phyloP scores from a whole-genome alignment of 2,113 vertebrate genomes.

The Fregetta grallaria region DNA sequence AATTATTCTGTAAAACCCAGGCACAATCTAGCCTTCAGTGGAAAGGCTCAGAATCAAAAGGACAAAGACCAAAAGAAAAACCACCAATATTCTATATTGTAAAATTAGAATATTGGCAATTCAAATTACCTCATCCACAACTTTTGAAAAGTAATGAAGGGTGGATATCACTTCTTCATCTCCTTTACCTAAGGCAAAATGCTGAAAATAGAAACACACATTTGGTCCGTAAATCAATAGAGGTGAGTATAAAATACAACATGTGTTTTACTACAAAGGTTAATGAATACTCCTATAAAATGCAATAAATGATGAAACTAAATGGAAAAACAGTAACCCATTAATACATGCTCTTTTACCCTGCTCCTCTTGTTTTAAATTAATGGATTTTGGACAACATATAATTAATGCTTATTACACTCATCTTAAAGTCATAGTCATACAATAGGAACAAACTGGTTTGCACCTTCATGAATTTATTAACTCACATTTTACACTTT shows the following conservation, averaged over 20 bases:
- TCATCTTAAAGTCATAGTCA: background rate
- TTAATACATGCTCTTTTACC: background rate
- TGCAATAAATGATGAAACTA: background rate
- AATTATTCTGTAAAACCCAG: background rate
- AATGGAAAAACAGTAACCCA: background rate
- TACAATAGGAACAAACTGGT: background rate
- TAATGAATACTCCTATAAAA: background rate
- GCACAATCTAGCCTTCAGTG: background rate
- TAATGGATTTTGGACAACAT: background rate
- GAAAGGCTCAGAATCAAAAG: background rate
- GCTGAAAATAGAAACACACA: slow-evolving; percentile 74
- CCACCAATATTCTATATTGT: background rate
- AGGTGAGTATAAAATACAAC: background rate
- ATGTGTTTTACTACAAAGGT: background rate
- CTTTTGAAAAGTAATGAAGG: slow-evolving; percentile 91
- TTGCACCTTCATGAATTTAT: background rate
- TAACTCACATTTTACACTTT: background rate
- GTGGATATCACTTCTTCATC: slow-evolving; percentile 95
- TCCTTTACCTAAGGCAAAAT: slow-evolving; percentile 96
- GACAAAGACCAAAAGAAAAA: background rate
- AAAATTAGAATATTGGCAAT: background rate
- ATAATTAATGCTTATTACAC: background rate
- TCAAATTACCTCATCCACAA: slow-evolving; percentile 89
- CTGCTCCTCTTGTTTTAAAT: background rate
- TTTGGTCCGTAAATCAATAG: background rate